Base-by-base conservation (phyloP, 2,797 vertebrate species). In the Chelon auratus region DNA sequence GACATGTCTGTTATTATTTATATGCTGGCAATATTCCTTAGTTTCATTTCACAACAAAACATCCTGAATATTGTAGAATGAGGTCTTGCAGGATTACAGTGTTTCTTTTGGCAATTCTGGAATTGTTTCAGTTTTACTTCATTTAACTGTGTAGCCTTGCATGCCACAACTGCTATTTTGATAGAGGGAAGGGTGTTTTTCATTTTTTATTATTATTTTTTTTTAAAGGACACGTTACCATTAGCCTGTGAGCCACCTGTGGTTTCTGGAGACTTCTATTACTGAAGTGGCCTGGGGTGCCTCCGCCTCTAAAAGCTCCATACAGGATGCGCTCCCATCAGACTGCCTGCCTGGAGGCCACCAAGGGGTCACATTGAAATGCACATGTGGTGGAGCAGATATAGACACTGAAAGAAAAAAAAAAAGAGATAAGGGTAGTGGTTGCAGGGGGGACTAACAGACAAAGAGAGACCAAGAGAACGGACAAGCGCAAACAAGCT, bases 221-320 rank as follows among this genome's bases (percentile, higher is more conserved):
- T 72, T 40, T 40, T 45, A 17, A 17, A 82, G 74, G 66, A 78
- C 64, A 69, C 0, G 3, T 66, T 76, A 52, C 63, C 65, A 82
- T 80, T 75, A 74, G 67, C 54, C 58, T 54, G 40, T n/a, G 42
- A 74, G 54, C 45, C 72, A 33, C 69, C 68, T 24, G 81, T 72
- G 79, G 79, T 80, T 86, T 84, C 75, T 70, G 63, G 53, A 85
- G 66, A 78, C 82, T 63, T 89, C 85, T 84, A 90, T 92, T 91
- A 93, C 82, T 56, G 36, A 56, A 67, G 75, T 82, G 81, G 87
- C 87, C 86, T 1, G 36, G 30, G 89, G 87, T 70, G 80, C 20
- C 40, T 61, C 22, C 55, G 77, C 63, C 79, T 75, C 87, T 90
- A 87, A 93, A 90, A 92, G 90, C 90, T 74, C 58, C 54, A 17